Base-by-base conservation (phyloP, 2,113 vertebrate genomes). In the Romanogobio albipinnatus region DNA sequence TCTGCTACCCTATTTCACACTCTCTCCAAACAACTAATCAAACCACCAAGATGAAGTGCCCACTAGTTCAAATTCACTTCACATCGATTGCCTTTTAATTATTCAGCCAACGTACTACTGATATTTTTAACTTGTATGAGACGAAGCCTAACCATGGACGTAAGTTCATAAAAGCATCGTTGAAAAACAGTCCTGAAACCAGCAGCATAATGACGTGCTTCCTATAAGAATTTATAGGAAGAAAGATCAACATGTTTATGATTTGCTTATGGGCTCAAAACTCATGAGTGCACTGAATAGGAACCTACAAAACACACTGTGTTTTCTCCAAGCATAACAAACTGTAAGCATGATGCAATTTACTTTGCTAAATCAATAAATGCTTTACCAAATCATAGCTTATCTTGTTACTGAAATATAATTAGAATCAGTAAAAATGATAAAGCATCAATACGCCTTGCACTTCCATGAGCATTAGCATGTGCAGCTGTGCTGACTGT, bases 351-450 rank as follows among this genome's bases (percentile, higher is more conserved):
- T 64, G 43, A 64, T 64, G 39, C 39, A 80, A 26, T 39, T 76
- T 76, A n/a, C 75, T 78, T 47, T 47, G 22, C 70, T 81, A 64
- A 70, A 87, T 91, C 3, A 68, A 76, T 84, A 68, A 66, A 53
- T 66, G 5, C 49, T 76, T 76, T 64, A 39, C 9, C 62, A 64
- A 59, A 84, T 51, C 43, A 84, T 36, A 29, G 84, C 91, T 91
- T 88, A 90, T 90, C 66, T 86, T 87, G 90, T 87, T 88, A 87
- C 87, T 90, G 86, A 91, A 89, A 89, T 89, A 87, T 90, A 90
- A 86, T 75, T 47, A 58, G 33, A 85, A 93, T 93, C 89, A 86
- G 91, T 93, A 91, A 91, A 92, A 89, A 93, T 89, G 91, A 93
- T 89, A 89, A 91, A 91, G 89, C 88, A 90, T 84, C 86, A 90